Base-by-base conservation (phyloP, 2,888 invertebrate species). In the Gnatocerus cornutus region DNA sequence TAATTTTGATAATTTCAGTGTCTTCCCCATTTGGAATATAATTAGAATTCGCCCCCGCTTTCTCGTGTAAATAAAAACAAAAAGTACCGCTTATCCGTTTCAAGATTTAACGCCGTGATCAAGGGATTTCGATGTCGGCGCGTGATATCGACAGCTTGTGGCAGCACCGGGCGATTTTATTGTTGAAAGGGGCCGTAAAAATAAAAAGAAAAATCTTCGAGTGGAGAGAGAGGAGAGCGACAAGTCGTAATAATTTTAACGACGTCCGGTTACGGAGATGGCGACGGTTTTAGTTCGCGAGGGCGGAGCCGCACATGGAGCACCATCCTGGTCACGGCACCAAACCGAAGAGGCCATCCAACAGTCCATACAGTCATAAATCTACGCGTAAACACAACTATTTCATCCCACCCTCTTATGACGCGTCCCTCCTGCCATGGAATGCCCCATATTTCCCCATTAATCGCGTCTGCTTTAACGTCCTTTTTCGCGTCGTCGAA, bases 151-250 rank as follows among this genome's bases (percentile, higher is more conserved):
- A 50, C 48, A 50, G 48, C 21, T 21, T 50, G 29, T 29, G 21
- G 29, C 29, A n/a, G 9, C 53, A 53, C 39, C 41, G 56, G 14
- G 27, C 41, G 56, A 56, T 37, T 56, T 56, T 39, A 55, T 55
- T 55, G 39, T 37, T 39, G 55, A 39, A 55, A 55, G 37, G 37
- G 13, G 21, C n/a, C 14, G 39, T 55, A 55, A 55, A 55, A 55
- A 39, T 52, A 52, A 39, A 46, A 16, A 16, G 16, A 16, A 46
- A 46, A 46, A 7, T 14, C 46, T 21, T 46, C 33, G 2, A 9
- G 33, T 2, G 33, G 33, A 33, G 33, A n/a, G 33, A 7, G 33
- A 33, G 33, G 9, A 21, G 21, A n/a, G n/a, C 12, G 41, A 41
- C 41, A 13, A 41, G 12, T 41, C 41, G 41, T 41, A 41, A 41